Evolutionary conservation across 2,113 vertebrate genomes (phyloP).

Genomic region (Clupea harengus): DNA sequence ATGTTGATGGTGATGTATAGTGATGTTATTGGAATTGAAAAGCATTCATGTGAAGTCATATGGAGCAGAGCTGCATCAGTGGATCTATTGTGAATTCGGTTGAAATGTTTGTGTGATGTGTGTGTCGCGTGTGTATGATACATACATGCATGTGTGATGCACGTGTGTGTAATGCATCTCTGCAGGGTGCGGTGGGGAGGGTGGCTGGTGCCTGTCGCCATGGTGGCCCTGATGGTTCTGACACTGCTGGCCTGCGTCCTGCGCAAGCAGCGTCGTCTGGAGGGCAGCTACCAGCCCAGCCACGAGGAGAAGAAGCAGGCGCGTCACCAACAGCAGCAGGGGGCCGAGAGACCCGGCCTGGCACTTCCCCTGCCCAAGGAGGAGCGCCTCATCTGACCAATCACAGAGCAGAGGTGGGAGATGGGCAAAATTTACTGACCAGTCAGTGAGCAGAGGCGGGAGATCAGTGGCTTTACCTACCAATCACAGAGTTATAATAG

Average conservation of each 20-base stretch:
- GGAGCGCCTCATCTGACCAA: constrained; percentile 81
- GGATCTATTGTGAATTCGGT: no score
- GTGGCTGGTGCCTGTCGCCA: constrained; percentile 18
- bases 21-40: no score
- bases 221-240: constrained; percentile 61
- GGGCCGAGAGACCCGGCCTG: constrained; percentile 68
- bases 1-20: no score
- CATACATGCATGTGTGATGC: background rate
- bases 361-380: constrained; percentile 80
- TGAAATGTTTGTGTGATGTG: no score
- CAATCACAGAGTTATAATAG: background rate
- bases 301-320: constrained; percentile 79
- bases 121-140: background rate
- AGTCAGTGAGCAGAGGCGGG: background rate
- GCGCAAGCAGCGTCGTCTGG: constrained; percentile 75
- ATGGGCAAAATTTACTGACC: background rate
- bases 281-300: constrained; percentile 82
- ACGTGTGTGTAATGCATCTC: background rate
- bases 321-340: constrained; percentile 55
- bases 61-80: no score
- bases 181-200: background rate
- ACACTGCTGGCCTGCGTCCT: constrained; percentile 70
- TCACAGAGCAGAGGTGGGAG: background rate
- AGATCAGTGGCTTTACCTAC: background rate
- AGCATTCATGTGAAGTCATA: no score